Percentiles rank a stretch among this genome's conserved stretches.
Evolutionary conservation across 2,113 vertebrate genomes (phyloP).

Genomic region (Lanius collurio): DNA sequence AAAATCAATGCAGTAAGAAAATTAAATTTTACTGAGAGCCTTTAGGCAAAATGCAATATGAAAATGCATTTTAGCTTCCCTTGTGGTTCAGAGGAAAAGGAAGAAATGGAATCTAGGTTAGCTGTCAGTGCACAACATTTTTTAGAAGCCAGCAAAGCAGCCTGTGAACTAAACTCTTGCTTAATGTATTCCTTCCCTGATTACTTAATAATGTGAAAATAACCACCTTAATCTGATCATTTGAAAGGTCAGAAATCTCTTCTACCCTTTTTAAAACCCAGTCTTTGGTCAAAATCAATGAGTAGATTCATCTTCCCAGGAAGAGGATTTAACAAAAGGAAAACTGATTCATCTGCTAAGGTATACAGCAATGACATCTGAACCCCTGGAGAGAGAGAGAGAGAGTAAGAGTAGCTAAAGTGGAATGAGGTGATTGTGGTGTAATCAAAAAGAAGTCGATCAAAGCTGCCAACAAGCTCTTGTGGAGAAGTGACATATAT

Average conservation of each 20-base stretch:
- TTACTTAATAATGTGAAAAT: slow-evolving; percentile 88
- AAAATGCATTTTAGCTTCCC: slow-evolving; percentile 91
- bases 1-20: slow-evolving; percentile 95
- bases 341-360: slow-evolving; percentile 71
- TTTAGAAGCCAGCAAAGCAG: slow-evolving; percentile 63
- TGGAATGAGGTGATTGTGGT: slow-evolving; percentile 76
- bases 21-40: slow-evolving; percentile 97
- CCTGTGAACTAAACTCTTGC: slow-evolving; percentile 71
- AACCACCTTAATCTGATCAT: slow-evolving; percentile 84
- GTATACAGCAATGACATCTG: slow-evolving; percentile 74
- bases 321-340: slow-evolving; percentile 70
- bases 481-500: slow-evolving; percentile 59
- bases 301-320: slow-evolving; percentile 74
- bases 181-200: slow-evolving; percentile 83
- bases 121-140: slow-evolving; percentile 72
- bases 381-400: slow-evolving; percentile 67
- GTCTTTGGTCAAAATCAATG: slow-evolving; percentile 82
- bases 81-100: slow-evolving; percentile 77
- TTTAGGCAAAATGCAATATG: slow-evolving; percentile 94
- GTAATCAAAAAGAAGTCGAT: slow-evolving; percentile 73
- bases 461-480: slow-evolving; percentile 68
- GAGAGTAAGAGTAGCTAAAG: slow-evolving; percentile 69
- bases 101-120: slow-evolving; percentile 81
- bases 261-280: slow-evolving; percentile 74
- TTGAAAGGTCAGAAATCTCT: slow-evolving; percentile 86